phyloP scores from a whole-genome alignment of 2,797 vertebrate genomes.

The Neosalanx taihuensis region DNA sequence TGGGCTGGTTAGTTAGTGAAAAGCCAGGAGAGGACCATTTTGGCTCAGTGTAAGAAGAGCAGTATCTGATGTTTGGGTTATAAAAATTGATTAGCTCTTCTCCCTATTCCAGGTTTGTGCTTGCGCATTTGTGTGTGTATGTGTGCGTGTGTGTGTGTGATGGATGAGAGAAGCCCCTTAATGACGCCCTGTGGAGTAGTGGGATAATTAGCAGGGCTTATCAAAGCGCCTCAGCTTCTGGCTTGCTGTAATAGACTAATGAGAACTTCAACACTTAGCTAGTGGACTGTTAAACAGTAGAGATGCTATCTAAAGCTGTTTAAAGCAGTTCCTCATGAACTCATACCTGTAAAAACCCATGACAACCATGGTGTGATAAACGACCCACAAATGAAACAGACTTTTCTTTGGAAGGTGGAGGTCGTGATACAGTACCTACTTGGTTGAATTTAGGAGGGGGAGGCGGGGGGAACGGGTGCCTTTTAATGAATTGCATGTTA shows the following conservation, averaged over 20 bases:
- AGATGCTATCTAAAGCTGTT: constrained; percentile 35
- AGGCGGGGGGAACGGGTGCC: no score
- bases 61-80: neutral
- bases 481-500: no score
- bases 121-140: neutral
- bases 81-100: neutral
- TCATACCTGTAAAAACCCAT: neutral
- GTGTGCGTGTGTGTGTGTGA: constrained; percentile 21
- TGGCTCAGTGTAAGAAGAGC: neutral
- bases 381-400: neutral
- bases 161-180: constrained; percentile 36
- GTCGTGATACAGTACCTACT: no score
- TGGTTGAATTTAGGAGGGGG: no score
- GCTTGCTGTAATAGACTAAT: constrained; percentile 45
- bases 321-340: neutral
- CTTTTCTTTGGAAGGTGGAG: no score
- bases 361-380: neutral
- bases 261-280: constrained; percentile 37
- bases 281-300: constrained; percentile 33
- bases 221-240: constrained; percentile 38
- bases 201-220: constrained; percentile 52
- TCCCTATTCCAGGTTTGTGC: neutral
- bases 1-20: no score
- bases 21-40: neutral
- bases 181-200: constrained; percentile 36